These are phyloP conservation scores for Nycticebus coucang DNA, from an alignment of 2,113 vertebrate species.

Conservation along the genomic window DNA sequence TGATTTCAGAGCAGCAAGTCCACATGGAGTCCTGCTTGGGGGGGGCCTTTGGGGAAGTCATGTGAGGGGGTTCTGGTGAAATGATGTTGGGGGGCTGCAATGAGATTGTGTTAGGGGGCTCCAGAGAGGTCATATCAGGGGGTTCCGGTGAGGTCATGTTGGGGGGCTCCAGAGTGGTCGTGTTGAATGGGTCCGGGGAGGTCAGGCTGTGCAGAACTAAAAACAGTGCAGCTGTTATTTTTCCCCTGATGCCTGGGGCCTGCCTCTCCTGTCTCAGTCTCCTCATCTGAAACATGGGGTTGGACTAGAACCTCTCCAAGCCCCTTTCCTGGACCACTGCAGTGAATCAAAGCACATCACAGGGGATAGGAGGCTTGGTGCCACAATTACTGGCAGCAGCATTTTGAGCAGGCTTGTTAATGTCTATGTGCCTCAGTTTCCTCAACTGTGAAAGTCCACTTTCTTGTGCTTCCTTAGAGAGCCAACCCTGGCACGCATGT, in stretches of 20 bases:
- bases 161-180: accelerated
- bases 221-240: background rate
- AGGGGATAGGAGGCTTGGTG: background rate
- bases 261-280: background rate
- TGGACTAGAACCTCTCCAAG: background rate
- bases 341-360: background rate
- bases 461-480: background rate
- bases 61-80: accelerated
- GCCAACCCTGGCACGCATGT: too few species aligned
- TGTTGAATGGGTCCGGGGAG: background rate
- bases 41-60: accelerated
- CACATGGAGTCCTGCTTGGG: background rate
- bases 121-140: accelerated
- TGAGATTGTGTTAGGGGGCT: accelerated
- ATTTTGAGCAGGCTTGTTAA: background rate
- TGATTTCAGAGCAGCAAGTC: background rate
- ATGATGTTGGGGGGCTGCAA: accelerated
- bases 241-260: background rate
- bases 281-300: background rate
- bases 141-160: accelerated
- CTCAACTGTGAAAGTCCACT: background rate
- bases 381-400: background rate
- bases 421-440: background rate
- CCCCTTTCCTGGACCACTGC: background rate
- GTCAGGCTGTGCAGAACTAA: background rate